phyloP scores from a whole-genome alignment of 2,113 vertebrate species.

The Paradoxurus hermaphroditus region DNA sequence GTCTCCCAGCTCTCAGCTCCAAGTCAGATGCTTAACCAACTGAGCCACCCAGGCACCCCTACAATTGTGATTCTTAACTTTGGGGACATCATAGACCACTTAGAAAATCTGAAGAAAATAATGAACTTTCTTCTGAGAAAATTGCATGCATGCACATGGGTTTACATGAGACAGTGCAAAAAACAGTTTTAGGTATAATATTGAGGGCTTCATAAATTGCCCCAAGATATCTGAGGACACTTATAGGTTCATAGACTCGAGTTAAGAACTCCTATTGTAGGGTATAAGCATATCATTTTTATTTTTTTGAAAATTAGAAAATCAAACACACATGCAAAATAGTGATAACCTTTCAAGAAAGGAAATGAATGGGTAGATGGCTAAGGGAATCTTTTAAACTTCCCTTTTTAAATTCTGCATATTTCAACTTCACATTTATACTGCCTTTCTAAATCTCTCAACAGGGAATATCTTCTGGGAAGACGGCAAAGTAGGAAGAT shows the following conservation, averaged over 20 bases:
- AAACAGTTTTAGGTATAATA: not conserved
- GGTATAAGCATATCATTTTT: not conserved
- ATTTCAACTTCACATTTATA: not conserved
- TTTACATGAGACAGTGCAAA: not conserved
- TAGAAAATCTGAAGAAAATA: conserved; percentile 7
- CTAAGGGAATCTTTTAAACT: not conserved
- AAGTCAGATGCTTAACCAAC: too few relatives aligned
- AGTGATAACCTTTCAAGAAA: not conserved
- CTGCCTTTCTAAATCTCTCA: not conserved
- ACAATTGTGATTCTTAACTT: not conserved
- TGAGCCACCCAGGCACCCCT: too few relatives aligned
- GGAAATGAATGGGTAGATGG: not conserved
- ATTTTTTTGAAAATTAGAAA: not conserved
- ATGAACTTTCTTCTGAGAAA: not conserved
- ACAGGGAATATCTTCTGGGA: not conserved
- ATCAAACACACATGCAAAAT: not conserved
- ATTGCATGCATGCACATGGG: not conserved
- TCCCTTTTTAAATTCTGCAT: not conserved
- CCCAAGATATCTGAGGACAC: not conserved
- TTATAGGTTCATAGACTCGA: not conserved
- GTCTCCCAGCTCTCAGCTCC: too few relatives aligned
- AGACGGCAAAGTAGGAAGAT: not conserved
- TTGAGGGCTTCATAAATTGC: not conserved
- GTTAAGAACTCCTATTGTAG: not conserved
- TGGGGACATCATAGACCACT: not conserved